phyloP scores from a whole-genome alignment of 1,140 invertebrate species.

The Chionoecetes opilio region DNA sequence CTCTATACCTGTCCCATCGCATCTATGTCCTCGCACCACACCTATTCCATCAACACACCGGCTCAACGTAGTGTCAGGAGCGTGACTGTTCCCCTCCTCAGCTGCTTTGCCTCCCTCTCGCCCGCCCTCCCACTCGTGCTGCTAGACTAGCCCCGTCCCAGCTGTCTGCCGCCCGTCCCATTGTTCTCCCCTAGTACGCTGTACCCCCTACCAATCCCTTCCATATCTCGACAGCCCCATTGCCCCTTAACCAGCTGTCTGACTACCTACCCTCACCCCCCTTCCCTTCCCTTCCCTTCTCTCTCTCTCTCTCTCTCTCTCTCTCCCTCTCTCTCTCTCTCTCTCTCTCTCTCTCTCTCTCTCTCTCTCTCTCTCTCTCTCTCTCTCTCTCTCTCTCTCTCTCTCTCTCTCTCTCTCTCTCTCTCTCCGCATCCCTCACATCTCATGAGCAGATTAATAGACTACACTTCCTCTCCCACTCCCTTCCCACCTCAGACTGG shows the following conservation, averaged over 20 bases:
- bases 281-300: no score
- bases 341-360: background rate
- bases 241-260: background rate
- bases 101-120: background rate
- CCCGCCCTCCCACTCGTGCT: background rate
- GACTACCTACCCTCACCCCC: constrained; percentile 17
- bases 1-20: constrained; percentile 69
- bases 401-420: constrained; percentile 53
- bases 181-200: constrained; percentile 48
- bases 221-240: background rate
- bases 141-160: constrained; percentile 15
- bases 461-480: background rate
- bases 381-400: constrained; percentile 34
- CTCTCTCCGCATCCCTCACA: constrained; percentile 9
- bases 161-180: constrained; percentile 19
- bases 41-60: constrained; percentile 17
- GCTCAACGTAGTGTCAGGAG: background rate
- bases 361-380: background rate
- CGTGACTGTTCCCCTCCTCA: background rate
- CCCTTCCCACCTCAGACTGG: constrained; percentile 20
- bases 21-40: constrained; percentile 34
- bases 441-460: constrained; percentile 9
- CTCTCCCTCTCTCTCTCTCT: no score
- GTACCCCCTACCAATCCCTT: background rate
- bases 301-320: no score